Evolutionary conservation across 2,113 vertebrate genomes (phyloP).

Genomic region (Corythoichthys intestinalis): DNA sequence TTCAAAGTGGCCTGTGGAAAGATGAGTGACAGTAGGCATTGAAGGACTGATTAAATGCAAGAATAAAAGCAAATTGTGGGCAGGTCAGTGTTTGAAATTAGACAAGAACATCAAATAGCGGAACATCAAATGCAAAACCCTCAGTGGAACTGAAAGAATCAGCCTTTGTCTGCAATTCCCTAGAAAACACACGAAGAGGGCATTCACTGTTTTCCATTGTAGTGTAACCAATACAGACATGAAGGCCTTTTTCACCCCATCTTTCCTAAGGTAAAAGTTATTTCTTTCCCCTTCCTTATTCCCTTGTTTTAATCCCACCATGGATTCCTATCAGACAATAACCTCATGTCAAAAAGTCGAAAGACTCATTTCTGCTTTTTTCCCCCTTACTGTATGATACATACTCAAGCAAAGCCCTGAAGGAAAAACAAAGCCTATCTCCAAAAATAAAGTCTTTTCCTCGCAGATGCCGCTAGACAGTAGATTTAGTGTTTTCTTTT

Average conservation of each 20-base stretch:
- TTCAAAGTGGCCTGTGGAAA: constrained; percentile 6
- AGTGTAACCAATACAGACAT: constrained; percentile 26
- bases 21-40: neutral
- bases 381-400: constrained; percentile 26
- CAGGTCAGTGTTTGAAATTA: constrained; percentile 23
- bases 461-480: constrained; percentile 31
- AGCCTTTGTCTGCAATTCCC: constrained; percentile 17
- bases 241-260: constrained; percentile 30
- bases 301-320: constrained; percentile 26
- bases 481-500: constrained; percentile 44
- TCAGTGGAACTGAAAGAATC: constrained; percentile 25
- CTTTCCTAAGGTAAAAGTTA: constrained; percentile 36
- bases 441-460: constrained; percentile 52
- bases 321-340: constrained; percentile 42
- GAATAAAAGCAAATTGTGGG: constrained; percentile 15
- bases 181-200: constrained; percentile 16
- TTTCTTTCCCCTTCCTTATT: constrained; percentile 15
- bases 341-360: neutral
- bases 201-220: constrained; percentile 23
- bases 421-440: constrained; percentile 52
- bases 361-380: constrained; percentile 46
- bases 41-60: constrained; percentile 11
- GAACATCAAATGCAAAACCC: constrained; percentile 25
- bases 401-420: constrained; percentile 36
- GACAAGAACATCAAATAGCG: constrained; percentile 27